Evolutionary conservation across 2,113 vertebrate species (phyloP), one percentile per base, ranked within the genome.

Genomic region (Lampris megalopsis): DNA sequence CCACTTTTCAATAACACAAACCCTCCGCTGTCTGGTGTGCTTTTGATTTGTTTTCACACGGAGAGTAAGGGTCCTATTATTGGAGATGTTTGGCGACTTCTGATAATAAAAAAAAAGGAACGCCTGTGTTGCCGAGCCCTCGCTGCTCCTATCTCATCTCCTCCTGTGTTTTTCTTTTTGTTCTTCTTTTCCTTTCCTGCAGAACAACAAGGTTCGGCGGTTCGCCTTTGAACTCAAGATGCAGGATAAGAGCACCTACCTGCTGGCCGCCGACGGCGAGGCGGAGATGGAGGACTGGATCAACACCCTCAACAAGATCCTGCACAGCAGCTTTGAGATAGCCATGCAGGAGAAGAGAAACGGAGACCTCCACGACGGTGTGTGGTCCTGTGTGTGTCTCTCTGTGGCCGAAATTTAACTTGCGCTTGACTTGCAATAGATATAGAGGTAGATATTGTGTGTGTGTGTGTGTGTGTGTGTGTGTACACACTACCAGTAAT

Each of bases 191-290:
- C 13, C 64, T 13, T 66, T 73, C 60, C 10, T 63, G 54, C 63
- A 99, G 98, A 99, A 98, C 90, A 98, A 95, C 88, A 97, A 97
- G 89, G 97, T 99, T 65, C 93, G 97, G 67, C 95, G 97, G 63
- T 98, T 97, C 78, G 97, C 97, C 0, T 99, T 99, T 63, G 98
- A 99, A 90, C 94, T 99, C 82, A 99, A 98, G 95, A 99, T 99
- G 98, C 98, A 99, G 85, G 98, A 99, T 88, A 99, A 99, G 91
- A 99, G 97, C 77, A 96, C 95, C 71, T 99, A 97, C 82, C 96
- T 99, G 75, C 87, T 99, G 91, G 97, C 98, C 6, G 95, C 98
- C 2, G 98, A 99, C 80, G 95, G 96, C 1, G 98, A 99, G 63
- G 88, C 71, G 0, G 98, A 99, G 93, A 99, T 99, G 98, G 98